Base-by-base conservation (phyloP, 2,888 invertebrate species). In the Mythimna ferrago region DNA sequence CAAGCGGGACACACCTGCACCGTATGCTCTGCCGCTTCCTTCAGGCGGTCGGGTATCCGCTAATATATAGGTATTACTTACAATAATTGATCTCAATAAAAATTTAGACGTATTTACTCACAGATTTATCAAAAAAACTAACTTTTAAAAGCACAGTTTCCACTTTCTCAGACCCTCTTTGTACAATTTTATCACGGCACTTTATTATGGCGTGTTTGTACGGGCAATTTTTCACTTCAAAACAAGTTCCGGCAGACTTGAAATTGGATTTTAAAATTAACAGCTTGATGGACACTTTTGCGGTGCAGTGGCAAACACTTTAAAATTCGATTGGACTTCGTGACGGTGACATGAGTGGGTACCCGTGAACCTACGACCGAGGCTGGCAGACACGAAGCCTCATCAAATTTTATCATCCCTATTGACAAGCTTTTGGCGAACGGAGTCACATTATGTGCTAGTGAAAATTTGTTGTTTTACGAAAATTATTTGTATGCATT, bases 321-420 rank as follows among this genome's bases (percentile, higher is more conserved):
- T 88, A 81, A 88, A 91, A 90, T 82, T 89, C 83, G 88, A 89
- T 90, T 87, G 83, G 87, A 87, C 72, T 67, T 82, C 68, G 69
- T 87, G 92, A 93, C 94, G 91, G 88, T 92, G 92, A 94, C 92
- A 88, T 84, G 92, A 93, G 89, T 91, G 86, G 86, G 79, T 67
- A 73, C 76, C 82, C 80, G 76, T 73, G 77, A 80, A 86, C 83
- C 81, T 87, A 85, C 86, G 83, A 79, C 76, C 84, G 73, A 79
- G 78, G 80, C 88, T 88, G 88, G 89, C 87, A 87, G 61, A 60
- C 76, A 86, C 86, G 82, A 71, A 86, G 85, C 86, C 86, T 89
- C 90, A 93, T 95, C 92, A 94, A 95, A 94, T 94, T 95, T 95
- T 94, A 94, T 94, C 92, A 92, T 90, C 88, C 87, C 89, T 87